Percentiles rank a stretch among this genome's conserved stretches.
Evolutionary conservation across 2,113 vertebrate species (phyloP).

Genomic region (Petrocephalus microphthalmus): DNA sequence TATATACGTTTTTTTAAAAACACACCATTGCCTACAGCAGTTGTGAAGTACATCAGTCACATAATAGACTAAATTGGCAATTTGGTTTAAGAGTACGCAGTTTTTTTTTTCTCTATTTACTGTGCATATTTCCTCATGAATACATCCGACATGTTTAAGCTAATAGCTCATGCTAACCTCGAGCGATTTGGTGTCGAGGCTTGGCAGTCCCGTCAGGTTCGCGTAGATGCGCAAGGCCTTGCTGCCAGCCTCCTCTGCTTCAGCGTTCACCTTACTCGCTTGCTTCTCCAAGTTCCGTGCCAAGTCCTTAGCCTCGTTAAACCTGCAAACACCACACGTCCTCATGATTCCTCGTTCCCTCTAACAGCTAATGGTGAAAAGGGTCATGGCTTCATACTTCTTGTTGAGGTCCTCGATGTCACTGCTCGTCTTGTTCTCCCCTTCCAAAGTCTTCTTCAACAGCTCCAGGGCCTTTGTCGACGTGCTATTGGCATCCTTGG

Average conservation of each 20-base stretch:
- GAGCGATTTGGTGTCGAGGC: slow-evolving; percentile 68
- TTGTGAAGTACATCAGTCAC: background rate
- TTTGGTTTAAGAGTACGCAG: background rate
- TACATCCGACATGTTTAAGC: background rate
- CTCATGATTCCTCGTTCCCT: background rate
- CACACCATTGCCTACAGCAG: background rate
- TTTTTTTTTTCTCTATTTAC: background rate
- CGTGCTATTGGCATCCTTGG: slow-evolving; percentile 86
- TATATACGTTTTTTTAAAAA: too few species aligned
- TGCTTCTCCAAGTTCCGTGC: slow-evolving; percentile 86
- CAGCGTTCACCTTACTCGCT: slow-evolving; percentile 73
- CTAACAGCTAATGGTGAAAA: background rate
- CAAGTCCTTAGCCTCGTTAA: slow-evolving; percentile 82
- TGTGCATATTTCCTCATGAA: background rate
- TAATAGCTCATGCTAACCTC: slow-evolving; percentile 61
- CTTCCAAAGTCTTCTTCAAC: slow-evolving; percentile 75
- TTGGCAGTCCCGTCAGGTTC: slow-evolving; percentile 76
- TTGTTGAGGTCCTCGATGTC: slow-evolving; percentile 86
- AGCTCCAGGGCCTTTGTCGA: slow-evolving; percentile 82
- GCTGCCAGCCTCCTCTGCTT: slow-evolving; percentile 81
- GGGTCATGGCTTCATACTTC: slow-evolving; percentile 69
- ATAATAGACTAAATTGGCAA: background rate
- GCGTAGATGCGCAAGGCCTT: slow-evolving; percentile 84
- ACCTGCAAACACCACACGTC: slow-evolving; percentile 56
- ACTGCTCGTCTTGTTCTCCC: slow-evolving; percentile 73